Evolutionary conservation across 2,113 vertebrate species (phyloP).

Genomic region (Leptobrachium ailaonicum): DNA sequence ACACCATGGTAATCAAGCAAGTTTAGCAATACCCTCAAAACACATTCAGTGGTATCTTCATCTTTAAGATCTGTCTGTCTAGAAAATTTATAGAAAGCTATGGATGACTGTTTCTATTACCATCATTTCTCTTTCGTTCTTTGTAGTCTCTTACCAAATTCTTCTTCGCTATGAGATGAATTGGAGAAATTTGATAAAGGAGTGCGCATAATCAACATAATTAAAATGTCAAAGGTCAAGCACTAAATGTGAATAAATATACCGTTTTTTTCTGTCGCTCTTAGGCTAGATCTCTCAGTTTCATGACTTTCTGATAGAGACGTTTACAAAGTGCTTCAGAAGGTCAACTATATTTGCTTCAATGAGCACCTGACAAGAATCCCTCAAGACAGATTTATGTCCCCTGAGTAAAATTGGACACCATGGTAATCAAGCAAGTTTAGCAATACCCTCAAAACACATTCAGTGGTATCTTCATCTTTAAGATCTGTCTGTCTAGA

Average conservation of each 20-base stretch:
- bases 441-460: background rate
- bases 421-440: background rate
- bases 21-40: background rate
- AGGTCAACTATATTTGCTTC: background rate
- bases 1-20: background rate
- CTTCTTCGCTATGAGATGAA: no score
- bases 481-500: background rate
- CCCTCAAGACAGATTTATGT: background rate
- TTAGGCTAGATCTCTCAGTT: background rate
- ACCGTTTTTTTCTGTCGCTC: background rate
- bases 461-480: background rate
- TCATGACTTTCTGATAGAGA: background rate
- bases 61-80: background rate
- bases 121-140: background rate
- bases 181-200: no score
- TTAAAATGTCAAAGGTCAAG: background rate
- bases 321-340: background rate
- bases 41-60: background rate
- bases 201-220: no score
- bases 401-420: background rate
- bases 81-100: background rate
- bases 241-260: background rate
- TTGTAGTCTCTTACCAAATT: no score
- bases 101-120: background rate
- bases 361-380: background rate